These are phyloP conservation scores for Melolontha melolontha DNA, from an alignment of 2,888 invertebrate genomes.

Conservation along the genomic window DNA sequence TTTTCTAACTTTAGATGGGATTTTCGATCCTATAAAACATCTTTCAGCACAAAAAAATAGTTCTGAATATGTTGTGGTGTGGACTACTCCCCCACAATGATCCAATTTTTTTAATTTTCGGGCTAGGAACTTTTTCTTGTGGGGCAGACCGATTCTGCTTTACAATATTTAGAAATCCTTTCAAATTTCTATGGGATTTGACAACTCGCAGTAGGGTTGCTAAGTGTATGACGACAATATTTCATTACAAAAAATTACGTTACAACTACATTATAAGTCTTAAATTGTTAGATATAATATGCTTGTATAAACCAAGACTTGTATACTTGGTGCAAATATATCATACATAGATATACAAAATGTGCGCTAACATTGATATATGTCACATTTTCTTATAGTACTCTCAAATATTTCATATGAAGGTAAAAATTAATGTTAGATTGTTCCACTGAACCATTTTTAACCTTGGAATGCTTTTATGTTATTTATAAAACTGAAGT, in stretches of 20 bases:
- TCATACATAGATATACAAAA: constrained; percentile 21
- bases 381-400: constrained; percentile 4
- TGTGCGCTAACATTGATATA: constrained; percentile 26
- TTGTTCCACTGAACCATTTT: constrained; percentile 45
- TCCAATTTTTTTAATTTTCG: no score
- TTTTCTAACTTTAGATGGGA: no score
- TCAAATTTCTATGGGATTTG: no score
- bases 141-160: no score
- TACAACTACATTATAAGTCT: constrained; percentile 14
- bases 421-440: constrained; percentile 24
- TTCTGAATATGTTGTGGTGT: no score
- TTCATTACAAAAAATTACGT: constrained; percentile 19
- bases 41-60: no score
- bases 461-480: neutral
- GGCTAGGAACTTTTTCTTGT: no score
- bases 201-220: no score
- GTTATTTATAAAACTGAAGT: neutral
- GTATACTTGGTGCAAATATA: constrained; percentile 28
- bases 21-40: no score
- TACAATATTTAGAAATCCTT: no score
- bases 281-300: constrained; percentile 20
- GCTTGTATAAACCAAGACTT: constrained; percentile 5
- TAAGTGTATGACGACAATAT: constrained; percentile 6
- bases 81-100: no score
- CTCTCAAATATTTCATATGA: constrained; percentile 10